These are phyloP conservation scores for Ciconia boyciana DNA, from an alignment of 2,113 vertebrate species.

Conservation along the genomic window DNA sequence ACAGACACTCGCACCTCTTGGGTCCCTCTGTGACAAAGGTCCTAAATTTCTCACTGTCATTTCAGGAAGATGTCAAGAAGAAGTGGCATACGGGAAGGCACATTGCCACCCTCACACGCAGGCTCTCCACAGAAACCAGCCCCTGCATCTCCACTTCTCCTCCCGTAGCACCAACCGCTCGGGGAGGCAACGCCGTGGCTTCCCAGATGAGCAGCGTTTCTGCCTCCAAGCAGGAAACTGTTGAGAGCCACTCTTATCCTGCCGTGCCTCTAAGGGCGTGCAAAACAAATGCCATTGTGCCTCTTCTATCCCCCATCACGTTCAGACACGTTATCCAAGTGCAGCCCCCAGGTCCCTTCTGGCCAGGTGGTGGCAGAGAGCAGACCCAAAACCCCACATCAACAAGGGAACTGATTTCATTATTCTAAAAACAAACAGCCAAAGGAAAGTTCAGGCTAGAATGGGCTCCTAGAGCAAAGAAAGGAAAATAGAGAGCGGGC, in stretches of 20 bases:
- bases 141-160: background rate
- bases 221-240: conserved; percentile 48
- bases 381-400: conserved; percentile 56
- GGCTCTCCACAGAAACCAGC: background rate
- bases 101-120: background rate
- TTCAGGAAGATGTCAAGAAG: background rate
- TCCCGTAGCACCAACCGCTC: background rate
- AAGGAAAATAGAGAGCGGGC: conserved; percentile 76
- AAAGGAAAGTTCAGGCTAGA: conserved; percentile 72
- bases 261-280: conserved; percentile 10
- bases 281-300: conserved; percentile 50
- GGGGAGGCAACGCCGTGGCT: background rate
- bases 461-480: conserved; percentile 69
- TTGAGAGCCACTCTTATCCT: conserved; percentile 50
- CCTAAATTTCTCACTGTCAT: background rate
- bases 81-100: background rate
- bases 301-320: conserved; percentile 8
- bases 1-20: background rate
- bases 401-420: conserved; percentile 73
- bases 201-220: background rate
- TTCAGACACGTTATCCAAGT: background rate
- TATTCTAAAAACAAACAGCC: conserved; percentile 76
- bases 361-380: conserved; percentile 64
- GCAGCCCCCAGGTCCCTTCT: conserved; percentile 40
- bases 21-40: background rate